Evolutionary conservation across 2,113 vertebrate species (phyloP).

Genomic region (Hippocampus comes): DNA sequence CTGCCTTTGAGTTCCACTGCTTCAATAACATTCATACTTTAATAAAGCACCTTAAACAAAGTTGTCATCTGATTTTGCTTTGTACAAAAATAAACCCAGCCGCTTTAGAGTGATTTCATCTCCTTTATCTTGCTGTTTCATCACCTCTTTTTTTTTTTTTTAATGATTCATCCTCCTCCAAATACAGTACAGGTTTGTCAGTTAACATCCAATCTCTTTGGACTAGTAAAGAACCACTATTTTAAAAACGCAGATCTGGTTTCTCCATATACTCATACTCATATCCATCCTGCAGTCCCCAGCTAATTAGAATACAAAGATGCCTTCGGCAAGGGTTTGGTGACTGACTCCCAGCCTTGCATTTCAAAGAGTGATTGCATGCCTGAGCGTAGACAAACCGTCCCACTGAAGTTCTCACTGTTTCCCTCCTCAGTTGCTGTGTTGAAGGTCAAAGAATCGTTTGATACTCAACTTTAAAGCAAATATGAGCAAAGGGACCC

Average conservation of each 20-base stretch:
- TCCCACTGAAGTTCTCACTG: neutral
- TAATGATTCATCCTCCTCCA: slow-evolving; percentile 9
- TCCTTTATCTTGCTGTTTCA: slow-evolving; percentile 4
- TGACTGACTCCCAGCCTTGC: slow-evolving; percentile 20
- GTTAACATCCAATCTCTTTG: slow-evolving; percentile 11
- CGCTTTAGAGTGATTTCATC: neutral
- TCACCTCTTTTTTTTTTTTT: neutral
- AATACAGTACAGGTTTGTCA: slow-evolving; percentile 8
- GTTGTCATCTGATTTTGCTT: neutral
- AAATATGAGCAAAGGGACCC: neutral
- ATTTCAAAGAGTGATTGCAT: slow-evolving; percentile 42
- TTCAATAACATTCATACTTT: neutral
- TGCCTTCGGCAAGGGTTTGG: slow-evolving; percentile 37
- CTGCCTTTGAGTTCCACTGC: neutral
- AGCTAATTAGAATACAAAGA: slow-evolving; percentile 46
- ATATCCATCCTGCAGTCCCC: slow-evolving; percentile 12
- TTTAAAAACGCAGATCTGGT: slow-evolving; percentile 49
- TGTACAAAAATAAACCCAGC: neutral
- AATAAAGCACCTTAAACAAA: neutral
- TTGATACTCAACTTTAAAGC: neutral
- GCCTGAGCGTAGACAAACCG: slow-evolving; percentile 31
- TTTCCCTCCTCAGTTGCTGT: neutral
- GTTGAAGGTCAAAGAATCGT: neutral
- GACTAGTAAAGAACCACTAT: slow-evolving; percentile 33
- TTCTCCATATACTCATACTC: slow-evolving; percentile 23